Base-by-base conservation (phyloP, 2,888 invertebrate species). In the Syrphus vitripennis region DNA sequence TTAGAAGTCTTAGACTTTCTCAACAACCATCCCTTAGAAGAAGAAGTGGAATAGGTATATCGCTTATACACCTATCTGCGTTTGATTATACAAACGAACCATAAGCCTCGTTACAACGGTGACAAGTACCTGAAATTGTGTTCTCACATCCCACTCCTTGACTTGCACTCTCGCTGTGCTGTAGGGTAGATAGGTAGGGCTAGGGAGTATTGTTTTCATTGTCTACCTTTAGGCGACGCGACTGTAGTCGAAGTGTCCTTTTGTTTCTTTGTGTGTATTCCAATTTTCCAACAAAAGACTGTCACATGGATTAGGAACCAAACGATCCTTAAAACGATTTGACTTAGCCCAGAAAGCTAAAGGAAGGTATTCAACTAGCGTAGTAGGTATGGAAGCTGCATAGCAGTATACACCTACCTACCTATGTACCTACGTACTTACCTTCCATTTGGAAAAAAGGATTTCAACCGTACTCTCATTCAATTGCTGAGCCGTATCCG, bases 261-360 rank as follows among this genome's bases (percentile, higher is more conserved):
- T 50, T 19, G 55, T 71, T 71, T 79, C 61, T 65, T 59, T 42
- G 50, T 63, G 45, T 65, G 16, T 48, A 21, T 45, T 67, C 57
- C 74, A 31, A 53, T 55, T 55, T n/a, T 26, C 24, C 63, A 77
- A 86, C 72, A 76, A 82, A 84, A 82, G 86, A 72, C 82, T 86
- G 77, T 82, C 82, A 78, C 70, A 77, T 74, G 74, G 86, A 86
- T 82, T 82, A 78, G 74, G 69, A 82, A 74, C 77, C 77, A 86
- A 86, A 86, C 82, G 82, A 82, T 82, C 82, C 82, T 82, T 86
- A 82, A 82, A 82, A 77, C 82, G 86, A 86, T 82, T 86, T 86
- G 70, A 82, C 86, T 76, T 84, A 69, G 61, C 76, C 61, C 40
- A 67, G 76, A 72, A 71, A 81, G 67, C 78, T 72, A 16, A 14